These are phyloP conservation scores for Porites cylindrica DNA, from an alignment of 92 coral and sea anemone species.

Conservation along the genomic window DNA sequence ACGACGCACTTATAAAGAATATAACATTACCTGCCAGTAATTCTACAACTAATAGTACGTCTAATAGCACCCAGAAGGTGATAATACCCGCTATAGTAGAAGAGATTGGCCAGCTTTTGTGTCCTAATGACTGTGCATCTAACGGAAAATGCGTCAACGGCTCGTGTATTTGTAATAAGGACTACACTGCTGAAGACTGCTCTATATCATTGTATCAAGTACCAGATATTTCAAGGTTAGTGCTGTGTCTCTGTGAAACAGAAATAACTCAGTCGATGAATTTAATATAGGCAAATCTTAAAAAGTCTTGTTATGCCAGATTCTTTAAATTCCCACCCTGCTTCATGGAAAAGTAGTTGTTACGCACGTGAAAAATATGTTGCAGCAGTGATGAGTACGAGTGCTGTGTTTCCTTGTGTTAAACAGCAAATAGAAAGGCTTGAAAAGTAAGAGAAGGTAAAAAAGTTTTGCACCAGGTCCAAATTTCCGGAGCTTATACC, in stretches of 20 bases:
- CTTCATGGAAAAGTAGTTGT: too few species aligned
- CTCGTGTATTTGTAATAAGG: constrained; percentile 63
- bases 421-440: too few species aligned
- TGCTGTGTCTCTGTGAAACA: not conserved
- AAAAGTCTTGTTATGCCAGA: too few species aligned
- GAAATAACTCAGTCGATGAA: too few species aligned
- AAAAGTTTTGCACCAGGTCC: too few species aligned
- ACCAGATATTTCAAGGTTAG: constrained; percentile 49
- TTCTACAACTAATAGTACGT: not conserved
- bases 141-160: constrained; percentile 69
- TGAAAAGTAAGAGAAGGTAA: too few species aligned
- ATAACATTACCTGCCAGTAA: constrained; percentile 7
- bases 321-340: too few species aligned
- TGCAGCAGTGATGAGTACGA: too few species aligned
- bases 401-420: too few species aligned
- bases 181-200: constrained; percentile 66
- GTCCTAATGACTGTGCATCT: constrained; percentile 73
- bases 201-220: constrained; percentile 66
- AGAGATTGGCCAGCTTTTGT: constrained; percentile 40
- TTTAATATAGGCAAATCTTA: too few species aligned
- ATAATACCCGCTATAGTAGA: constrained; percentile 9
- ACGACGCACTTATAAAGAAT: constrained; percentile 31
- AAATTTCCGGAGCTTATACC: too few species aligned
- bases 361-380: too few species aligned
- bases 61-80: constrained; percentile 13